A percentile compares a stretch with the other conserved stretches of the same genome.
Evolutionary conservation across 2,888 invertebrate species (phyloP).

Genomic region (Gasteruption jaculator): DNA sequence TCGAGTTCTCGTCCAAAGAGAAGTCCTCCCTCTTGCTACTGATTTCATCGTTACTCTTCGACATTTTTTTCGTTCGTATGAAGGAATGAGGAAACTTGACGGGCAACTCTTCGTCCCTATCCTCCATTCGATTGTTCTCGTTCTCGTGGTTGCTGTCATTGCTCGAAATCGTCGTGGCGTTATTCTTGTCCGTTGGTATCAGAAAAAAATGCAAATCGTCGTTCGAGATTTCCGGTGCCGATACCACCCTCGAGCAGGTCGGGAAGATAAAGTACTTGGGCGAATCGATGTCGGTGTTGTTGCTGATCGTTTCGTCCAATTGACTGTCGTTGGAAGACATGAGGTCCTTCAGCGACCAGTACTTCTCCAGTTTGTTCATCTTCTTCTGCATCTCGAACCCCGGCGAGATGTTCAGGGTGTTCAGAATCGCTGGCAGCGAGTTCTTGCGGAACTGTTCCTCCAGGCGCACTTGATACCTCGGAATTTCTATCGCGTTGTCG

Average conservation of each 20-base stretch:
- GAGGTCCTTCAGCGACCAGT: conserved; percentile 41
- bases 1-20: conserved; percentile 18
- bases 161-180: no score
- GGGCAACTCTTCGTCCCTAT: no score
- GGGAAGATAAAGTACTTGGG: conserved; percentile 37
- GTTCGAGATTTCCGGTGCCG: conserved; percentile 36
- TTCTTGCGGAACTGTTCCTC: conserved; percentile 36
- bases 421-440: conserved; percentile 35
- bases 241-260: conserved; percentile 33
- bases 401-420: conserved; percentile 28
- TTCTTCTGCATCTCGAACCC: conserved; percentile 23
- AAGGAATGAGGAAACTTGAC: no score
- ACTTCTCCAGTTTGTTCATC: conserved; percentile 39
- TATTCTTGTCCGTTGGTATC: no score
- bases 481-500: no score
- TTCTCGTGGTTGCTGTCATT: no score
- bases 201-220: no score
- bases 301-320: conserved; percentile 21
- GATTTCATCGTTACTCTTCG: conserved; percentile 30
- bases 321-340: conserved; percentile 30
- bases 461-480: conserved; percentile 27
- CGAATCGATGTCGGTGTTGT: conserved; percentile 19
- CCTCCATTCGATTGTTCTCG: no score
- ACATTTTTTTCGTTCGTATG: conserved; percentile 23
- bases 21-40: conserved; percentile 13